phyloP scores from a whole-genome alignment of 2,888 invertebrate species.

The Hirtodrosophila alboralis region DNA sequence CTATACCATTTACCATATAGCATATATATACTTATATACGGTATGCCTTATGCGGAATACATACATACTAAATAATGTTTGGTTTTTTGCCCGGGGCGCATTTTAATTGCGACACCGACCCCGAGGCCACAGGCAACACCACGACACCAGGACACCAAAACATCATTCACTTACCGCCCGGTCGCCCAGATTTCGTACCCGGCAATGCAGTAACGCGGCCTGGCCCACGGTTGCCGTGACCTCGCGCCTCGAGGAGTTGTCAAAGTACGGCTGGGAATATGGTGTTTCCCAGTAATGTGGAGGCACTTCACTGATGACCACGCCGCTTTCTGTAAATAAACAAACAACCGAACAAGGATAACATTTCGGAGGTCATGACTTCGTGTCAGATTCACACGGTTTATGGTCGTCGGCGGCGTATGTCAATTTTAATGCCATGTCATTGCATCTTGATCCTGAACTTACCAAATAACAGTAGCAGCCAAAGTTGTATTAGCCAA shows the following conservation, averaged over 20 bases:
- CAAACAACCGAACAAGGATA: constrained; percentile 13
- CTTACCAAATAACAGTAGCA: constrained; percentile 81
- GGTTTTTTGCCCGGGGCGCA: constrained; percentile 46
- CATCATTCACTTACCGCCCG: constrained; percentile 89
- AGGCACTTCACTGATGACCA: constrained; percentile 83
- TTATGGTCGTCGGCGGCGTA: constrained; percentile 15
- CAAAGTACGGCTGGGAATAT: constrained; percentile 94
- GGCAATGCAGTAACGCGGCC: constrained; percentile 92
- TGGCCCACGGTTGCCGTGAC: constrained; percentile 94
- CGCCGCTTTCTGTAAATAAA: constrained; percentile 79
- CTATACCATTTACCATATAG: constrained; percentile 29
- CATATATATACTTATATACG: constrained; percentile 9
- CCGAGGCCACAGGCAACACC: constrained; percentile 10
- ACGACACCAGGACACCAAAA: constrained; percentile 5
- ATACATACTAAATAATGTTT: constrained; percentile 56
- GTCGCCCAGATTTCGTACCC: constrained; percentile 94
- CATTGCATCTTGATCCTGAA: constrained; percentile 58
- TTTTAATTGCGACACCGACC: constrained; percentile 60
- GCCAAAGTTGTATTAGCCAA: constrained; percentile 78
- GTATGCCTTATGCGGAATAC: constrained; percentile 42
- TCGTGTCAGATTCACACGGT: too few species aligned
- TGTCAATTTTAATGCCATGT: constrained; percentile 43
- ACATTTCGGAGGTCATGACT: not conserved
- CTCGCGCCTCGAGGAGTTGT: constrained; percentile 93
- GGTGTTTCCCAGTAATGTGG: constrained; percentile 85